Evolutionary conservation across 2,113 vertebrate species (phyloP), one percentile per base, ranked within the genome.

Genomic region (Sclerurus mexicanus): DNA sequence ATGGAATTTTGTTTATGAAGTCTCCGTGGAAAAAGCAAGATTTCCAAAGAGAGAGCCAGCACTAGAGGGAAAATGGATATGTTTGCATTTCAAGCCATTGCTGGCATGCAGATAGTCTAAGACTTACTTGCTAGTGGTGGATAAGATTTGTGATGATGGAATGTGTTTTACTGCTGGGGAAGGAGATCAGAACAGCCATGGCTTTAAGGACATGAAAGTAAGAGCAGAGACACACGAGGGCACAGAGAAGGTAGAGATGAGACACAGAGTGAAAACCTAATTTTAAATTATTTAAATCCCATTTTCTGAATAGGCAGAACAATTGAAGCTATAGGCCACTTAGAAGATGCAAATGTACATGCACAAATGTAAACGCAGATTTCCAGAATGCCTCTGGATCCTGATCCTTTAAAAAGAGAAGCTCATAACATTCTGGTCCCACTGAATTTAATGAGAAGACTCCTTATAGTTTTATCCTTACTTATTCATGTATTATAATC

Each of bases 231-330:
- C 31, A 66, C 23, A 18, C 23, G 56, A 63, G 14, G 37, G 39
- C 42, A 44, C 19, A 0, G 7, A 40, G 40, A 83, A 44, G 12
- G 17, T 8, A 81, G 68, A 71, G 23, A 30, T 35, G 50, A 93
- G 20, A 53, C 7, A 39, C 1, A 8, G 39, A 74, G 22, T 42
- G 77, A 56, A 50, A 28, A 7, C 6, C 6, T 1, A 0, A 4
- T 42, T 73, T 68, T 2, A 40, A 76, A 79, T 23, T 31, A 20
- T 40, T 84, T 56, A 66, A 55, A 37, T 66, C 25, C 19, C 5
- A 0, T 73, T 83, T 84, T 86, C 37, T 83, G 63, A 62, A 75
- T 0, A 77, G 25, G 20, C 42, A 81, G 77, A 62, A 42, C 31
- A 77, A 14, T 2, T 21, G 6, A 40, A 40, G 17, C 6, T 60